A percentile compares a stretch with the other conserved stretches of the same genome.
Evolutionary conservation across 2,113 vertebrate species (phyloP).

Genomic region (Spilogale gracilis): DNA sequence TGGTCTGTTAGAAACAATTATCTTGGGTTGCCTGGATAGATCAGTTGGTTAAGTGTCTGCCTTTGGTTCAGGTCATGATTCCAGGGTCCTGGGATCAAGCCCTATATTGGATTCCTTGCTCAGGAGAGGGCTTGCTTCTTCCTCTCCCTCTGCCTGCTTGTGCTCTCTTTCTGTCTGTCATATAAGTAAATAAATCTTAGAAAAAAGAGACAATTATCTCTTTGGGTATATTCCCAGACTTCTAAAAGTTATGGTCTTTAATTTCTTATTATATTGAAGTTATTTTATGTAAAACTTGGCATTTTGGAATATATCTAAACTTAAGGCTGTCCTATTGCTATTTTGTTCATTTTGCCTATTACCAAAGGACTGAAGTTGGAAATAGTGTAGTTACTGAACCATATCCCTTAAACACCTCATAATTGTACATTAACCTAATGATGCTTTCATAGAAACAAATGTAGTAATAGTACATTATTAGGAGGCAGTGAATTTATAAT

Average conservation of each 20-base stretch:
- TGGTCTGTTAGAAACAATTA: background rate
- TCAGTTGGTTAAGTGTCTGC: too few species aligned
- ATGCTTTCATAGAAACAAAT: background rate
- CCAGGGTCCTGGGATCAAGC: too few species aligned
- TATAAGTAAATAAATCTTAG: too few species aligned
- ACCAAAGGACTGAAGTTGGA: background rate
- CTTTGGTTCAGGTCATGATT: too few species aligned
- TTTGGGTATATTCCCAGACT: background rate
- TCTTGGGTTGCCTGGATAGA: too few species aligned
- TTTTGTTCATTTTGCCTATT: background rate
- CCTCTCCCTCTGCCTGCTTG: too few species aligned
- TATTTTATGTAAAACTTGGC: conserved; percentile 5
- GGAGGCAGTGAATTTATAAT: background rate
- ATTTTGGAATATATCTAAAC: background rate
- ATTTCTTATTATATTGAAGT: background rate
- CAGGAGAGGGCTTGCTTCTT: too few species aligned
- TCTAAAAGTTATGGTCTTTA: background rate
- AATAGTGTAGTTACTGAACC: background rate
- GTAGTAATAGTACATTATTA: background rate
- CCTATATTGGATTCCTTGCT: too few species aligned
- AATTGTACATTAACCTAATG: background rate
- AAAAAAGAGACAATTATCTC: background rate
- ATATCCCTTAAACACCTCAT: background rate
- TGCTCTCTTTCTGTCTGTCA: too few species aligned
- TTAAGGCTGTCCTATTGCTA: background rate